These are phyloP conservation scores for Gerosis bhagava DNA, from an alignment of 2,888 invertebrate species.

Conservation along the genomic window DNA sequence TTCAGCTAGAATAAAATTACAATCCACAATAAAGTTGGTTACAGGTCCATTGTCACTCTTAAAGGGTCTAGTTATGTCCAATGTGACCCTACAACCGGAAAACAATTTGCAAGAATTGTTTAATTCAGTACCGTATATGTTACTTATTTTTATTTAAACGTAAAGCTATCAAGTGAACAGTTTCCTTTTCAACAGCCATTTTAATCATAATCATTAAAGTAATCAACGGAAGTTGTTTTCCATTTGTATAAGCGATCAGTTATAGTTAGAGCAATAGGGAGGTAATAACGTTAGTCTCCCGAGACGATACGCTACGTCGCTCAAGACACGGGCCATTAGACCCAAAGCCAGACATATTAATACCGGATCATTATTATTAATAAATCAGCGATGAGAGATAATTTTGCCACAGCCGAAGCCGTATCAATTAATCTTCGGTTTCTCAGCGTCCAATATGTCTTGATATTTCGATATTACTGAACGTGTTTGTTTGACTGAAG, in stretches of 20 bases:
- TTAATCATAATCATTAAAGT: no score
- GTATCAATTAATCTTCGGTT: slow-evolving; percentile 21
- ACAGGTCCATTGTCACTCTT: no score
- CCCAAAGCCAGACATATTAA: slow-evolving; percentile 53
- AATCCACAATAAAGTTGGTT: no score
- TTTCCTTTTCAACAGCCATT: no score
- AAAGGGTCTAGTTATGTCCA: no score
- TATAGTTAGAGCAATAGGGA: slow-evolving; percentile 22
- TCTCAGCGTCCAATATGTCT: slow-evolving; percentile 18
- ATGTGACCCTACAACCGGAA: no score
- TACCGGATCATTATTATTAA: slow-evolving; percentile 61
- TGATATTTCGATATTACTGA: slow-evolving; percentile 13
- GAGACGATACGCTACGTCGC: slow-evolving; percentile 42
- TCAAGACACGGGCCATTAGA: slow-evolving; percentile 53
- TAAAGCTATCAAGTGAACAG: no score
- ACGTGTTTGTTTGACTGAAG: slow-evolving; percentile 11
- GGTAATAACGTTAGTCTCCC: slow-evolving; percentile 26
- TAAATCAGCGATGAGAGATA: slow-evolving; percentile 49
- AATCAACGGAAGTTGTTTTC: slow-evolving; percentile 14
- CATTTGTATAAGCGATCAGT: slow-evolving; percentile 14
- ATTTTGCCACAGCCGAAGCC: slow-evolving; percentile 27
- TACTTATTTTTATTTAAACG: no score
- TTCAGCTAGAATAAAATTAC: no score
- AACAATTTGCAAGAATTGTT: no score
- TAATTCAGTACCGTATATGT: no score